phyloP scores from a whole-genome alignment of 2,113 vertebrate species.

The Pipa parva region DNA sequence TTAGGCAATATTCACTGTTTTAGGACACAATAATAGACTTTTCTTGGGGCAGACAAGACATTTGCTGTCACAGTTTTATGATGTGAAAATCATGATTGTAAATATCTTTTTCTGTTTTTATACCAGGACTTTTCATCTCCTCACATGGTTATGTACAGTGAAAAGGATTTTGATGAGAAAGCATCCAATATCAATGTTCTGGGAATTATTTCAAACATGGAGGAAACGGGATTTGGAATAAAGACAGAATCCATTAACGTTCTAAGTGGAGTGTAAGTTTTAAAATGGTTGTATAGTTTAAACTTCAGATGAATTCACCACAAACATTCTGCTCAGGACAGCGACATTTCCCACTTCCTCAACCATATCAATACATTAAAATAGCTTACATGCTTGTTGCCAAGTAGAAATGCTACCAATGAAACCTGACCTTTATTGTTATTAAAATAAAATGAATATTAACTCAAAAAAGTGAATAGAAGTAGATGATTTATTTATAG shows the following conservation, averaged over 20 bases:
- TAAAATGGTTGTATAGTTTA: background rate
- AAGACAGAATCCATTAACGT: slow-evolving; percentile 83
- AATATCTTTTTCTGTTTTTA: background rate
- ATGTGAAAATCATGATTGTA: background rate
- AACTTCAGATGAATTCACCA: slow-evolving; percentile 9
- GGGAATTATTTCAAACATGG: slow-evolving; percentile 76
- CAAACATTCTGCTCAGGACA: no score
- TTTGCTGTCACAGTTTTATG: background rate
- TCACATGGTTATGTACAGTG: slow-evolving; percentile 82
- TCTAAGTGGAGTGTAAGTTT: slow-evolving; percentile 84
- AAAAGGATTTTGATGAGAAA: slow-evolving; percentile 71
- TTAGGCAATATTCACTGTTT: no score
- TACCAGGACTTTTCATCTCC: slow-evolving; percentile 78
- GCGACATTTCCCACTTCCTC: no score
- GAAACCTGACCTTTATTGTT: no score
- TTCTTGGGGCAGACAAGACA: no score
- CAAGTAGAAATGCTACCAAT: no score
- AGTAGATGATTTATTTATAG: no score
- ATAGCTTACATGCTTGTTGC: no score
- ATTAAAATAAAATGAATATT: no score
- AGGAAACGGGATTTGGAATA: slow-evolving; percentile 70
- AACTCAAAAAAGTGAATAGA: no score
- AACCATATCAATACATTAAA: no score
- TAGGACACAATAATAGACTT: no score
- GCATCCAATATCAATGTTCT: slow-evolving; percentile 74